Conservation (phyloP, 1,140 invertebrate genomes). For the Papilio helenus region DNA sequence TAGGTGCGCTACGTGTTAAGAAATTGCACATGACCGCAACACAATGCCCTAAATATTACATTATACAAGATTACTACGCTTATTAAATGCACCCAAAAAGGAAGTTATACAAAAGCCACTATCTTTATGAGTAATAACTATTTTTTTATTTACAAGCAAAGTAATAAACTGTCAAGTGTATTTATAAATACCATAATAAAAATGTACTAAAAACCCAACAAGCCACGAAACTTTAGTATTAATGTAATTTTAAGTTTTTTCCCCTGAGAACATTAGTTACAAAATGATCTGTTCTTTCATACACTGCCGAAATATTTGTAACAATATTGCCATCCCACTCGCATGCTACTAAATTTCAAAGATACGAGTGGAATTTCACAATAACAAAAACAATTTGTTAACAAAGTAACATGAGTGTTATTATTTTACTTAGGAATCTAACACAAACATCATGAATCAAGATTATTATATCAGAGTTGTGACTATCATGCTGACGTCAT, state of each 20-base stretch:
- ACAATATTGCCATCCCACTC: neutral
- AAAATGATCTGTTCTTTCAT: neutral
- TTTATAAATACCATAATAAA: neutral
- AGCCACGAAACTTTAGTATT: neutral
- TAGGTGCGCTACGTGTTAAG: neutral
- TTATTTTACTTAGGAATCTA: neutral
- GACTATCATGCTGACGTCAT: constrained; percentile 1
- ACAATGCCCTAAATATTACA: neutral
- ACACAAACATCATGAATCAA: neutral
- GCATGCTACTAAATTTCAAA: neutral
- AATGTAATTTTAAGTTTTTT: neutral
- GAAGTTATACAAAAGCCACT: too few relatives aligned
- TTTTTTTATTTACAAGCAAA: constrained; percentile 1
- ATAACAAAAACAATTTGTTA: neutral
- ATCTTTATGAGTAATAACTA: neutral
- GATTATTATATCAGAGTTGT: neutral
- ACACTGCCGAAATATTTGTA: neutral
- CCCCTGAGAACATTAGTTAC: neutral
- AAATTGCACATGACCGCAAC: neutral
- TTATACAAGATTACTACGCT: too few relatives aligned
- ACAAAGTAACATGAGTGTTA: neutral
- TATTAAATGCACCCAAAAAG: too few relatives aligned
- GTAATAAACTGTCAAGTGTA: constrained; percentile 12
- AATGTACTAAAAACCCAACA: constrained; percentile 5
- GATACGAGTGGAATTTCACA: neutral